phyloP scores from a whole-genome alignment of 2,113 vertebrate genomes.

The Prionailurus viverrinus region DNA sequence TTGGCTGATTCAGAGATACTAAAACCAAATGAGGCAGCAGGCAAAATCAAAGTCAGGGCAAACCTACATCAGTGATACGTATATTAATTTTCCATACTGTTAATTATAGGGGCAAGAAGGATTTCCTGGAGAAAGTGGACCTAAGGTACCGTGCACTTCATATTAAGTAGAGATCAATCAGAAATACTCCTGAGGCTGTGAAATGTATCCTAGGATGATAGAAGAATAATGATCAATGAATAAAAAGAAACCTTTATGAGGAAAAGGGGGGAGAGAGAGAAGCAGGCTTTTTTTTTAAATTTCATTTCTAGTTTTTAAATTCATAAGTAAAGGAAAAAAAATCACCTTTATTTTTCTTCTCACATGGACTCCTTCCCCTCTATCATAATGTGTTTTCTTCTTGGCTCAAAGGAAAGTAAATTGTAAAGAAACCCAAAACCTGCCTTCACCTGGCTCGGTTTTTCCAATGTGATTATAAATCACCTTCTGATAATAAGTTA shows the following conservation, averaged over 20 bases:
- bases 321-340: neutral
- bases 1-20: neutral
- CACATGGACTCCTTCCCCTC: neutral
- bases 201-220: neutral
- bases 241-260: neutral
- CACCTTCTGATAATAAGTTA: neutral
- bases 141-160: conserved; percentile 74
- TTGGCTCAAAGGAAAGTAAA: conserved; percentile 23
- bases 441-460: neutral
- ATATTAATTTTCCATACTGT: conserved; percentile 45
- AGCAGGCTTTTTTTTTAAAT: neutral
- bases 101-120: conserved; percentile 84
- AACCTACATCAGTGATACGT: neutral
- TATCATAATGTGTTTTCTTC: neutral
- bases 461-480: neutral
- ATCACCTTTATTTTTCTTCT: neutral
- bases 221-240: neutral
- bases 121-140: conserved; percentile 81
- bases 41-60: neutral
- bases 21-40: neutral
- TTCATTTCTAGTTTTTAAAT: neutral
- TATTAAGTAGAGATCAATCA: neutral
- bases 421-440: neutral
- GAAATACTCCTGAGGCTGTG: neutral
- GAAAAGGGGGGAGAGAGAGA: neutral